Conservation (phyloP, 2,888 invertebrate species). For the Calliopum simillimum region DNA sequence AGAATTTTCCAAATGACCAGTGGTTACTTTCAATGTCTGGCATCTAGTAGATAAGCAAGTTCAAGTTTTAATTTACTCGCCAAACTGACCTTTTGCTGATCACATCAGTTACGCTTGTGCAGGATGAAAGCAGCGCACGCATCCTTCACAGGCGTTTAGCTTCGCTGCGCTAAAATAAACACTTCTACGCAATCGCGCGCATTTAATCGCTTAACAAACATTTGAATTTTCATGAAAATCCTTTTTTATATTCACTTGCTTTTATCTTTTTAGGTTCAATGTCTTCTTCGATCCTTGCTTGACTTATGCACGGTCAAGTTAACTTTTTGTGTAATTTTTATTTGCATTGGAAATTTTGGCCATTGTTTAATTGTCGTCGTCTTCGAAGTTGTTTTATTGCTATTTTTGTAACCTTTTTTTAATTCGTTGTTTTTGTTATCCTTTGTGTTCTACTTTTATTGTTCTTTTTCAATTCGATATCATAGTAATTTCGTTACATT, state of each 20-base stretch:
- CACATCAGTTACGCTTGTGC: conserved; percentile 16
- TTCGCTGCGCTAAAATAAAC: not conserved
- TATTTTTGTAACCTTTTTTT: conserved; percentile 33
- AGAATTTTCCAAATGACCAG: conserved; percentile 3
- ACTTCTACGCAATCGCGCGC: conserved; percentile 25
- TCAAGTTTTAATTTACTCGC: conserved; percentile 23
- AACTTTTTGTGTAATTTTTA: conserved; percentile 35
- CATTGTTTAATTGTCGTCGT: conserved; percentile 2
- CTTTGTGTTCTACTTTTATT: not conserved
- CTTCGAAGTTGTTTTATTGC: conserved; percentile 32
- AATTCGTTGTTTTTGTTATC: conserved; percentile 17
- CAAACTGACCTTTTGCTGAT: conserved; percentile 31
- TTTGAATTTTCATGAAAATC: conserved; percentile 31
- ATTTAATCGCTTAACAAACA: conserved; percentile 33
- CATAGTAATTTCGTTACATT: not conserved
- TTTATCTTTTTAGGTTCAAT: no score
- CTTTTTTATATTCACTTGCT: conserved; percentile 22
- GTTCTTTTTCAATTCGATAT: conserved; percentile 4
- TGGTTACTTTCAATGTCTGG: conserved; percentile 22
- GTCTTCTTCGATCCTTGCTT: conserved; percentile 40
- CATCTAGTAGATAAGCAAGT: not conserved
- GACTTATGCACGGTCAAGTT: conserved; percentile 45
- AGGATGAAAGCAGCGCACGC: not conserved
- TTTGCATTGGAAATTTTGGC: conserved; percentile 9
- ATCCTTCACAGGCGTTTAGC: no score